Base-by-base conservation (phyloP, 1,140 invertebrate species). In the Ceratosolen fusciceps region DNA sequence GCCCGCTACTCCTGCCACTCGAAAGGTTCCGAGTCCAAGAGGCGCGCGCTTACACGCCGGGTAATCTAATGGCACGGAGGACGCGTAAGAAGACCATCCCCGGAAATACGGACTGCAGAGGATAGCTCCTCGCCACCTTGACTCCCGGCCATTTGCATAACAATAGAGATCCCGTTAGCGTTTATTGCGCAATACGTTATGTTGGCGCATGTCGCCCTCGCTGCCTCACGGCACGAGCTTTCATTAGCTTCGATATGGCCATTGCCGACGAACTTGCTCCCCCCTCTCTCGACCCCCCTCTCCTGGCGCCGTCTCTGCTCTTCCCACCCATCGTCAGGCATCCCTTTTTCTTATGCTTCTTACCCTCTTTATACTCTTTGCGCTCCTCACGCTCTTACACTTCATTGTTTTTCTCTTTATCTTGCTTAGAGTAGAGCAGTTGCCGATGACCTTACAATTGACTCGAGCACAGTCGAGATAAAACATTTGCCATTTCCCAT, bases 171-270 rank as follows among this genome's bases (percentile, higher is more conserved):
- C 74, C 73, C 73, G 73, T 74, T 80, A 72, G 74, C 79, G 68
- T 76, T 80, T 80, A 80, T 80, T 80, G 79, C 68, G 79, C 79
- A 77, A 80, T 80, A 80, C 56, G 79, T 80, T 80, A 76, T 71
- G 72, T 21, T 29, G 49, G 62, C 14, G 56, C 39, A 70, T 54
- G 47, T 56, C 10, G 49, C 49, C 14, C 31, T 49, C 70, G 34
- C 31, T 34, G 31, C 49, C 29, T 7, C 24, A 54, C 67, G 58
- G 71, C n/a, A 24, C 68, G 71, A 54, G 78, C 78, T 80, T 80
- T 80, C 78, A 80, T 80, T 80, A 79, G 56, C 68, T 47, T 39
- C 70, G 68, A 77, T 72, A 77, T 49, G 76, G 68, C 67, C 54
- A 31, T 49, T 62, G 67, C 54, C 68, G 67, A 77, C 71, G 76